These are phyloP conservation scores for Cheirogaleus medius DNA, from an alignment of 2,113 vertebrate genomes.

Conservation along the genomic window DNA sequence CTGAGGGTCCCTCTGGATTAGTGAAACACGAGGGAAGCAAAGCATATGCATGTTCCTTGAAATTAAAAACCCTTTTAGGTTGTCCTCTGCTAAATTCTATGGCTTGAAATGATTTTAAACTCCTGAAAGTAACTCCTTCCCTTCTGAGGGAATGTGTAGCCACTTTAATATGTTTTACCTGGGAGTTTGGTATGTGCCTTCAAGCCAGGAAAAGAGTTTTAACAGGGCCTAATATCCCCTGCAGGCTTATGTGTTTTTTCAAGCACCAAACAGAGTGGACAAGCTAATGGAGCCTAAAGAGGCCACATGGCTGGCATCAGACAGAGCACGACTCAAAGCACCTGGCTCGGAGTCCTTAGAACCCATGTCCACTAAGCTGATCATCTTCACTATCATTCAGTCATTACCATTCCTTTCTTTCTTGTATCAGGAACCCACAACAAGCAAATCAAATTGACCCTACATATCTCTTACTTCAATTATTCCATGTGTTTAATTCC, in stretches of 20 bases:
- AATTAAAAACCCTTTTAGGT: constrained; percentile 40
- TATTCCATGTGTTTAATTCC: background rate
- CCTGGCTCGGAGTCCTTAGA: background rate
- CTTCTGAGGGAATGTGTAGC: background rate
- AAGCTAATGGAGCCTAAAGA: background rate
- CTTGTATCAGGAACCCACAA: background rate
- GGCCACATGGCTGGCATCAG: background rate
- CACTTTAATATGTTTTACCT: constrained; percentile 5
- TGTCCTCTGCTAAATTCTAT: constrained; percentile 30
- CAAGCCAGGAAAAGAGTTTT: constrained; percentile 23
- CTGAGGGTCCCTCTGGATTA: constrained; percentile 49
- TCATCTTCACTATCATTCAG: background rate
- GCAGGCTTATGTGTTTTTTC: background rate
- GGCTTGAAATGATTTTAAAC: constrained; percentile 42
- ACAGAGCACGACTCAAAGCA: background rate
- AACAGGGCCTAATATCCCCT: background rate
- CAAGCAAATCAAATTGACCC: background rate
- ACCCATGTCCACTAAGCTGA: background rate
- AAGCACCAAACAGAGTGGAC: background rate
- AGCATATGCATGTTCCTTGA: background rate
- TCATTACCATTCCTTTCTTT: background rate
- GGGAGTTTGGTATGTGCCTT: background rate
- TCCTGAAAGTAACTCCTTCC: constrained; percentile 2
- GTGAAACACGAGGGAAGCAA: constrained; percentile 55
- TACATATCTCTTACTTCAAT: constrained; percentile 2